phyloP scores from a whole-genome alignment of 2,797 vertebrate species.

The Crocidura indochinensis region DNA sequence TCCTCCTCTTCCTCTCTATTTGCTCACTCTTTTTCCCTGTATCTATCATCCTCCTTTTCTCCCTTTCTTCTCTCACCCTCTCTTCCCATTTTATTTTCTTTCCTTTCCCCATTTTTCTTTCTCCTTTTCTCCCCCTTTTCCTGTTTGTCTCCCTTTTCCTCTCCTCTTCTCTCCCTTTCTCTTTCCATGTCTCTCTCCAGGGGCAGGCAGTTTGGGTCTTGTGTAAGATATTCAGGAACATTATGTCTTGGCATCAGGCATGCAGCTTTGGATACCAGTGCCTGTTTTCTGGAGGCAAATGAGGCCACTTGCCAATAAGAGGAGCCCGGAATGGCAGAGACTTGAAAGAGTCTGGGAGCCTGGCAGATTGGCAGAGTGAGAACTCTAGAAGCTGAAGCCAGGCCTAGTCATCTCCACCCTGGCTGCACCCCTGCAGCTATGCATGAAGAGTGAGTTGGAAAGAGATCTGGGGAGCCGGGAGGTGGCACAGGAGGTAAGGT shows the following conservation, averaged over 20 bases:
- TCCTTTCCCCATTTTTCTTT: background rate
- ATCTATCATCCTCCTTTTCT: background rate
- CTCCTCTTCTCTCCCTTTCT: background rate
- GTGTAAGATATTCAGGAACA: background rate
- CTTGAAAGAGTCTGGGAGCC: slow-evolving; percentile 52
- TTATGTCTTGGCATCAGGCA: slow-evolving; percentile 52
- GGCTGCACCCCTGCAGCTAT: background rate
- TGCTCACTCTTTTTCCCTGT: too few species aligned
- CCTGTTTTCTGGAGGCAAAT: slow-evolving; percentile 72
- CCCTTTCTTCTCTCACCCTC: background rate
- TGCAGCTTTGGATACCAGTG: background rate
- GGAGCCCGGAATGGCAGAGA: slow-evolving; percentile 4
- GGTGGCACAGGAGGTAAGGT: too few species aligned
- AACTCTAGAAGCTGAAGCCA: slow-evolving; percentile 16
- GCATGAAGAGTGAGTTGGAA: background rate
- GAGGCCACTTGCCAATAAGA: slow-evolving; percentile 52
- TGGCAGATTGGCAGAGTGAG: slow-evolving; percentile 39
- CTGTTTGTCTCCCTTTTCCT: background rate
- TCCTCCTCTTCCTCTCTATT: background rate
- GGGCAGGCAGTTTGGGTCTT: slow-evolving; percentile 23
- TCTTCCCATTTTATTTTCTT: background rate
- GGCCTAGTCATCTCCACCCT: background rate
- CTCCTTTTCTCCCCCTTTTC: background rate
- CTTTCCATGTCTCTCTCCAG: background rate
- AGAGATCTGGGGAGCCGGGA: background rate